These are phyloP conservation scores for Dimorphilus gyrociliatus DNA, from an alignment of 2,888 invertebrate genomes.

Conservation along the genomic window DNA sequence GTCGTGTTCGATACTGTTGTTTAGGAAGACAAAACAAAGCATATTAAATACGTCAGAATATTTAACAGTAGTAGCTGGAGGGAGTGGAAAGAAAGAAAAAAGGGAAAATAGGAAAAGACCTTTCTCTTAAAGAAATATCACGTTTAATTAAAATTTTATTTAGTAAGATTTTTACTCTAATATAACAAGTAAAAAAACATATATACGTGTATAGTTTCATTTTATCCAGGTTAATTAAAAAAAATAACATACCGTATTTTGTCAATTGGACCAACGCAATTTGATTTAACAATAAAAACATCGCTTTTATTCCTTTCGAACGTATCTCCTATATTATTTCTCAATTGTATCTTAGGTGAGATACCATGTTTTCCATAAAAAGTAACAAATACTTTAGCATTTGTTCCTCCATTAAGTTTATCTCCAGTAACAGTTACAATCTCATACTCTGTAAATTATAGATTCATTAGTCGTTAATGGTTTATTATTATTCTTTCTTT, in stretches of 20 bases:
- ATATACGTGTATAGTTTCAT: too few relatives aligned
- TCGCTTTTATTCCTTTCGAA: constrained; percentile 25
- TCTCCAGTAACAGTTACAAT: constrained; percentile 35
- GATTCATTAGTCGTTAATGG: too few relatives aligned
- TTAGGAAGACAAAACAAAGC: not conserved
- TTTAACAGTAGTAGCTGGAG: too few relatives aligned
- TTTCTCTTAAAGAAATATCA: too few relatives aligned
- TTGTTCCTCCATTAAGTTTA: constrained; percentile 26
- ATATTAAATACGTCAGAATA: not conserved
- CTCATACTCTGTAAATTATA: constrained; percentile 35
- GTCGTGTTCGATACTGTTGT: constrained; percentile 32
- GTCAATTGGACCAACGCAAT: constrained; percentile 32
- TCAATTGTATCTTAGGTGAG: constrained; percentile 26
- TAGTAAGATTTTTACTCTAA: too few relatives aligned
- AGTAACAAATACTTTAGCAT: constrained; percentile 33
- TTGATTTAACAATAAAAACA: constrained; percentile 24
- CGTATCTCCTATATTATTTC: constrained; percentile 15
- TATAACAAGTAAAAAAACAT: too few relatives aligned
- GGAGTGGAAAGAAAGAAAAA: too few relatives aligned
- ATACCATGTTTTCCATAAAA: constrained; percentile 31
- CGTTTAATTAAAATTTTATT: too few relatives aligned
- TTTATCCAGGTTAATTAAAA: too few relatives aligned
- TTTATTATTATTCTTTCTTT: not conserved
- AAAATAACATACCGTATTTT: constrained; percentile 17
- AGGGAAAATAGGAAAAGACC: not conserved